Base-by-base conservation (phyloP, 1,140 invertebrate species). In the Steinernema feltiae region DNA sequence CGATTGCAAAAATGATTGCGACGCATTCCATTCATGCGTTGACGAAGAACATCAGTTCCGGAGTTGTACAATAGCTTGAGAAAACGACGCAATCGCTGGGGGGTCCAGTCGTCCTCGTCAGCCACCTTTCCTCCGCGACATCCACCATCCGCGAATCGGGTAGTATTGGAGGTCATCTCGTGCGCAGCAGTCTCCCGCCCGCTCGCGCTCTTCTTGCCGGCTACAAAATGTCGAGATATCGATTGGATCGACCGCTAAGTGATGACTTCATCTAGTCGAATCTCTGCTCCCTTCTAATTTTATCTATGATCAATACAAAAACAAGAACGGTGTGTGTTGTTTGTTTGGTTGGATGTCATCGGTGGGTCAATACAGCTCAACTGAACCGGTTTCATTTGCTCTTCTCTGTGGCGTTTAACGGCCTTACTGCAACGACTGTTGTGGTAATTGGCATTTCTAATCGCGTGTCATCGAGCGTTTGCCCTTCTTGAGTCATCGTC, bases 141-240 rank as follows among this genome's bases (percentile, higher is more conserved):
- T n/a, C 53, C 15, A 63, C 53, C 2, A 41, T 7, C 18, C 7
- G 35, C 24, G 15, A 7, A 63, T 21, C 7, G 41, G 41, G 41
- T 46, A 27, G 53, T 15, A 63, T 12, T 63, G 53, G 53, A 63
- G 53, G 53, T 63, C 53, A 63, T 63, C 3, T n/a, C 53, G 24
- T 63, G 53, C 53, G 53, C 53, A 63, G 53, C 53, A 63, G 7
- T 63, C 53, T 63, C 53, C 53, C 53, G 53, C 53, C 18, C 35
- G 18, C 35, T 41, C 35, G 7, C 18, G 7, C 53, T 63, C 53
- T 27, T 12, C 15, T 17, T 15, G 12, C 7, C 53, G 53, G 2
- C 24, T 63, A 63, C 53, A 63, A 63, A 63, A 63, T 63, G 53
- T 27, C 15, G 24, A 17, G 2, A 21, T 27, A 63, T 63, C 53